Evolutionary conservation across 2,888 invertebrate genomes (phyloP).

Genomic region (Ferdinandea cuprea): DNA sequence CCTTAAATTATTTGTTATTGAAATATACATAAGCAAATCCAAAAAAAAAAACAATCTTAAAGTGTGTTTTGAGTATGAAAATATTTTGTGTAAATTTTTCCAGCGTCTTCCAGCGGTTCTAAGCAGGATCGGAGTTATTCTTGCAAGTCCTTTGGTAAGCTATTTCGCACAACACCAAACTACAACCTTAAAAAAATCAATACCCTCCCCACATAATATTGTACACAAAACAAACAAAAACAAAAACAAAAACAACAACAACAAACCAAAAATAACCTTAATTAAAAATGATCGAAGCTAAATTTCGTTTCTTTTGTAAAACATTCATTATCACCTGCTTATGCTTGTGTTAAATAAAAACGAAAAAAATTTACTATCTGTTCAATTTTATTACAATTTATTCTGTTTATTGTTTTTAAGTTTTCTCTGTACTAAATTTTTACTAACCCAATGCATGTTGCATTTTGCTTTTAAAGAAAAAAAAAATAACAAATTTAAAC

Average conservation of each 20-base stretch:
- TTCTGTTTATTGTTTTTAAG: not conserved
- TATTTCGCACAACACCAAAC: conserved; percentile 81
- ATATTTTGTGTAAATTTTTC: conserved; percentile 85
- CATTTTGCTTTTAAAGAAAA: conserved; percentile 30
- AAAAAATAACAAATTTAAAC: too few species aligned
- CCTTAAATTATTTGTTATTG: conserved; percentile 42
- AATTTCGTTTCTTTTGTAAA: conserved; percentile 60
- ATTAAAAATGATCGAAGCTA: conserved; percentile 17
- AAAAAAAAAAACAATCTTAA: conserved; percentile 77
- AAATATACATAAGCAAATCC: conserved; percentile 65
- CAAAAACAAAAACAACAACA: conserved; percentile 45
- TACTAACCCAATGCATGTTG: conserved; percentile 37
- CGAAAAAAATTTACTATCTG: conserved; percentile 18
- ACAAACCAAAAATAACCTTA: conserved; percentile 9
- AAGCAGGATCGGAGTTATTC: conserved; percentile 97
- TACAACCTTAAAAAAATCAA: conserved; percentile 37
- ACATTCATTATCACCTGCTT: conserved; percentile 73
- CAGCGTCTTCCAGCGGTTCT: conserved; percentile 97
- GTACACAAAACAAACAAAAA: conserved; percentile 54
- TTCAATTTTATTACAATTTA: conserved; percentile 1
- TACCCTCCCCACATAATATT: conserved; percentile 43
- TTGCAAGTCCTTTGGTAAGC: conserved; percentile 98
- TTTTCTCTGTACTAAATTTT: conserved; percentile 1
- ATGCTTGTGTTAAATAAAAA: conserved; percentile 60
- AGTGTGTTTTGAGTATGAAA: conserved; percentile 83